Conservation (phyloP, 2,888 invertebrate genomes). For the Rotaria macrura region DNA sequence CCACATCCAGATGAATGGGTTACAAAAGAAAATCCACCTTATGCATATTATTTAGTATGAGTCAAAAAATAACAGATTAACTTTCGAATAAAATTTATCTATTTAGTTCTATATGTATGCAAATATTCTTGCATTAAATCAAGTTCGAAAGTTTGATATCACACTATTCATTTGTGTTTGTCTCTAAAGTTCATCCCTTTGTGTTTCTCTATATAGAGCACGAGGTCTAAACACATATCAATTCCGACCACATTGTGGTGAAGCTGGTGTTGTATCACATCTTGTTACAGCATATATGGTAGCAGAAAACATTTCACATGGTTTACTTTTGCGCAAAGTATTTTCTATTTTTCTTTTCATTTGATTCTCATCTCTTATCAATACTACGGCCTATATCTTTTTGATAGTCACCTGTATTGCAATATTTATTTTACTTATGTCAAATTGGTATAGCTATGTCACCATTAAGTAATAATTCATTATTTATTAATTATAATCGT, state of each 20-base stretch:
- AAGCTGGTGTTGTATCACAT: conserved; percentile 94
- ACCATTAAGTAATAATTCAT: conserved; percentile 90
- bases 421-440: conserved; percentile 89
- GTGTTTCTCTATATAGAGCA: conserved; percentile 54
- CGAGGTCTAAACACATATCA: conserved; percentile 85
- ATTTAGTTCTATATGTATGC: conserved; percentile 81
- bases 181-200: too few relatives aligned
- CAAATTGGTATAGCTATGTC: conserved; percentile 99
- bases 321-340: conserved; percentile 80
- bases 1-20: conserved; percentile 70
- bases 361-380: too few relatives aligned
- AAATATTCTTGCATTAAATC: conserved; percentile 85
- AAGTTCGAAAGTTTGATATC: conserved; percentile 60
- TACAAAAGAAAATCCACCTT: conserved; percentile 86
- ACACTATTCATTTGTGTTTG: not conserved
- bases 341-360: too few relatives aligned
- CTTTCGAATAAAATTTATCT: too few relatives aligned
- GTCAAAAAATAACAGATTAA: not conserved
- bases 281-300: conserved; percentile 89
- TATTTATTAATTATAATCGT: conserved; percentile 94
- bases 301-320: conserved; percentile 95
- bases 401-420: conserved; percentile 71
- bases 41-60: conserved; percentile 72
- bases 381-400: not conserved
- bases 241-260: conserved; percentile 91